These are phyloP conservation scores for Frieseomelitta varia DNA, from an alignment of 1,140 invertebrate genomes.

Conservation along the genomic window DNA sequence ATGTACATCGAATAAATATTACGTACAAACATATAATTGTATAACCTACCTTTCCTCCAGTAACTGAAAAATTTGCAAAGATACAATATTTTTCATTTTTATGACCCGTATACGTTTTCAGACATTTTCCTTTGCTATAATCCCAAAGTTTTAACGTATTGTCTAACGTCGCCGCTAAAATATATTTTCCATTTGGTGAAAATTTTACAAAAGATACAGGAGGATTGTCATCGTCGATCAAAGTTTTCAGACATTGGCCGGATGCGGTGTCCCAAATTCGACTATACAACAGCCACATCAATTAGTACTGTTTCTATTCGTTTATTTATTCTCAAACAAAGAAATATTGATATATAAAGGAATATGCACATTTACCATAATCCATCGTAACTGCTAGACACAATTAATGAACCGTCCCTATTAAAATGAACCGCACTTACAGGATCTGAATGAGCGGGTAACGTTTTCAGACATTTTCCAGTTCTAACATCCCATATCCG, in stretches of 20 bases:
- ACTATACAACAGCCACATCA: slow-evolving; percentile 83
- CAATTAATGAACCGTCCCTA: slow-evolving; percentile 98
- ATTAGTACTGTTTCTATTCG: slow-evolving; percentile 29
- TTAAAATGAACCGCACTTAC: slow-evolving; percentile 99
- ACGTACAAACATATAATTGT: neutral
- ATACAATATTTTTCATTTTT: slow-evolving; percentile 99
- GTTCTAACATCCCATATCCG: slow-evolving; percentile 99
- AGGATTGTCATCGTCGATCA: slow-evolving; percentile 99
- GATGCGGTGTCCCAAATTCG: slow-evolving; percentile 99
- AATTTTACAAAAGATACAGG: slow-evolving; percentile 99
- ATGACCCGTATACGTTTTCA: slow-evolving; percentile 99
- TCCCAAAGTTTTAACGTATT: slow-evolving; percentile 99
- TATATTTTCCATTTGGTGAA: slow-evolving; percentile 99
- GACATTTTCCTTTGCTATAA: slow-evolving; percentile 98
- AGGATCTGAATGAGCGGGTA: slow-evolving; percentile 99
- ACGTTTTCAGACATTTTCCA: slow-evolving; percentile 98
- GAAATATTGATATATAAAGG: neutral
- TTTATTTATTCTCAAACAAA: neutral
- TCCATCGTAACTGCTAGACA: slow-evolving; percentile 99
- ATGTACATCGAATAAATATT: neutral
- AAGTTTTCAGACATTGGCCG: slow-evolving; percentile 99
- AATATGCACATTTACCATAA: slow-evolving; percentile 89
- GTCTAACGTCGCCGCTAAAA: slow-evolving; percentile 98
- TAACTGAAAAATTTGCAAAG: slow-evolving; percentile 99
- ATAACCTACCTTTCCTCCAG: slow-evolving; percentile 95